A percentile compares a stretch with the other conserved stretches of the same genome.
Evolutionary conservation across 2,888 invertebrate genomes (phyloP).

Genomic region (Nomada goodeniana): DNA sequence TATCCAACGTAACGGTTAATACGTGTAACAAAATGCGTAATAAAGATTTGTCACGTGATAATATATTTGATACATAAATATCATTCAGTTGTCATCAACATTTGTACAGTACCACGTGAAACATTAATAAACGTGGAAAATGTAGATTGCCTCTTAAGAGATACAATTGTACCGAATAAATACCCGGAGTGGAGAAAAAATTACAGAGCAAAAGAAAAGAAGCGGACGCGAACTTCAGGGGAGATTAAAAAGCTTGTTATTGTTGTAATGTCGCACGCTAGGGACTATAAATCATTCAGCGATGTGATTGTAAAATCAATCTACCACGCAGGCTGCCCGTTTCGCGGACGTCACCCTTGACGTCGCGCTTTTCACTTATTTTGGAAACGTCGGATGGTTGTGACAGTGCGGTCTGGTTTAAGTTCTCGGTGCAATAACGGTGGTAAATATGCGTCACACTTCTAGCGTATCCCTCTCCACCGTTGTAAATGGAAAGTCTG

Average conservation of each 20-base stretch:
- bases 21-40: too few species aligned
- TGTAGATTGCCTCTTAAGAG: too few species aligned
- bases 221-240: too few species aligned
- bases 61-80: too few species aligned
- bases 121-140: too few species aligned
- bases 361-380: constrained; percentile 61
- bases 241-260: background rate
- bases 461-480: constrained; percentile 30
- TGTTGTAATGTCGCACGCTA: background rate
- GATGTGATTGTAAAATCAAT: background rate
- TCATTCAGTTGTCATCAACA: too few species aligned
- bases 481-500: constrained; percentile 59
- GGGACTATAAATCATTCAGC: constrained; percentile 8
- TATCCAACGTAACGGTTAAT: too few species aligned
- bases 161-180: background rate
- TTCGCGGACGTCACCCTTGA: constrained; percentile 3
- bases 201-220: background rate
- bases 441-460: constrained; percentile 56
- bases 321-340: background rate
- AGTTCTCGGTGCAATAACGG: constrained; percentile 41
- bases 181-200: background rate
- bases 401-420: constrained; percentile 67
- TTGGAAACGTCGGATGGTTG: constrained; percentile 58
- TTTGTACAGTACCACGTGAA: too few species aligned
- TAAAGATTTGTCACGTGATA: too few species aligned